A percentile compares a stretch with the other conserved stretches of the same genome.
Conservation (phyloP, 1,140 invertebrate genomes). For the Rhopalosiphum maidis region DNA sequence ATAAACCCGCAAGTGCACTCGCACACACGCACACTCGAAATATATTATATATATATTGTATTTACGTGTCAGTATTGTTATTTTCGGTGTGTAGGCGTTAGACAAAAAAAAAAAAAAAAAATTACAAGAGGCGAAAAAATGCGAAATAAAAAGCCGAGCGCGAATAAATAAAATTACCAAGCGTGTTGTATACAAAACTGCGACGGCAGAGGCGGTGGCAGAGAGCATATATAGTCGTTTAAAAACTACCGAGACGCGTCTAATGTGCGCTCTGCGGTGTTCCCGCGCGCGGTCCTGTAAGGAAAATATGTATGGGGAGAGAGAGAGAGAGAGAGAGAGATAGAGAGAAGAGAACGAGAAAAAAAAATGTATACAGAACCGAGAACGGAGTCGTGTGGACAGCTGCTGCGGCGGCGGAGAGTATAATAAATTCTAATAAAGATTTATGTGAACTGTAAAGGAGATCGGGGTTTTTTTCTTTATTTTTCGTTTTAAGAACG, state of each 20-base stretch:
- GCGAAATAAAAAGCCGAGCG: conserved; percentile 8
- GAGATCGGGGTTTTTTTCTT: neutral
- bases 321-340: too few species aligned
- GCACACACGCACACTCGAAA: neutral
- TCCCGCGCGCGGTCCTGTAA: neutral
- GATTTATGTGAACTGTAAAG: neutral
- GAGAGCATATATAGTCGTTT: neutral
- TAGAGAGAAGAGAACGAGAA: too few species aligned
- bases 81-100: neutral
- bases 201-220: too few species aligned
- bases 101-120: conserved; percentile 9
- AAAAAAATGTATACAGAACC: neutral
- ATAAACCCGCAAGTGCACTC: neutral
- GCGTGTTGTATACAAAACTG: neutral
- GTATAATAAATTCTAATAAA: conserved; percentile 38
- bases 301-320: neutral
- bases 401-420: neutral
- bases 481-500: neutral
- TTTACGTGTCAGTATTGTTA: conserved; percentile 27
- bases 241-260: conserved; percentile 24
- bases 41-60: conserved; percentile 1
- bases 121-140: conserved; percentile 10
- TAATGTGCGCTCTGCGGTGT: neutral
- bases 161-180: conserved; percentile 31
- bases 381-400: neutral